phyloP scores from a whole-genome alignment of 2,888 invertebrate species.

The Hirtodrosophila trivittata region DNA sequence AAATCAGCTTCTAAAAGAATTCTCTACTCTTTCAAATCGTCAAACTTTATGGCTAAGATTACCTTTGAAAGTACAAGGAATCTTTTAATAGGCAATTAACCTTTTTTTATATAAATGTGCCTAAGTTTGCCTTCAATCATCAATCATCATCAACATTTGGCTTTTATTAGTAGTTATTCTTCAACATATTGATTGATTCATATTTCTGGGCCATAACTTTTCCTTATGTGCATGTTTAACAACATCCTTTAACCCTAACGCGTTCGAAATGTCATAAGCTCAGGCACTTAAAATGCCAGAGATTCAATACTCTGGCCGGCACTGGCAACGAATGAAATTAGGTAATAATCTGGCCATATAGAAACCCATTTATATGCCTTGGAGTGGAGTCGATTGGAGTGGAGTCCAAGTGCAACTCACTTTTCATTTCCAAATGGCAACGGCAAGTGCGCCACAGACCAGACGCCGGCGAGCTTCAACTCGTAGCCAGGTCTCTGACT shows the following conservation, averaged over 20 bases:
- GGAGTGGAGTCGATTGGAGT: slow-evolving; percentile 9
- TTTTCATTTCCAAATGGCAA: slow-evolving; percentile 77
- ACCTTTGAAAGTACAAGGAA: too few relatives aligned
- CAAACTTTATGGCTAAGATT: too few relatives aligned
- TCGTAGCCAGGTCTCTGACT: slow-evolving; percentile 12
- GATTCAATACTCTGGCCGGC: slow-evolving; percentile 40
- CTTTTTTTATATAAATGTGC: background rate
- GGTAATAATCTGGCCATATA: slow-evolving; percentile 75
- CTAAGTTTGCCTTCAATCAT: too few relatives aligned
- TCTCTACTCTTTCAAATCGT: too few relatives aligned
- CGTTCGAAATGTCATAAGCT: slow-evolving; percentile 55
- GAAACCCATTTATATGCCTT: slow-evolving; percentile 59
- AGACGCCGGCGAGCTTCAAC: slow-evolving; percentile 10
- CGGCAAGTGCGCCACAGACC: slow-evolving; percentile 70
- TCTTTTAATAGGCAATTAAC: background rate
- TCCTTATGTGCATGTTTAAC: too few relatives aligned
- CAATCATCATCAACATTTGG: too few relatives aligned
- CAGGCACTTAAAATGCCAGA: slow-evolving; percentile 70
- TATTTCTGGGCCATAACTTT: too few relatives aligned
- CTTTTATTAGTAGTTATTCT: background rate
- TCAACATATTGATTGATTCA: slow-evolving; percentile 9
- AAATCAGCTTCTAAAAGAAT: too few relatives aligned
- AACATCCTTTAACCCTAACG: slow-evolving; percentile 18
- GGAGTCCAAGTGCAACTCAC: slow-evolving; percentile 68
- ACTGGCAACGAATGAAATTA: slow-evolving; percentile 61